Conservation (phyloP, 2,888 invertebrate genomes). For the Tuberolachnus salignus region DNA sequence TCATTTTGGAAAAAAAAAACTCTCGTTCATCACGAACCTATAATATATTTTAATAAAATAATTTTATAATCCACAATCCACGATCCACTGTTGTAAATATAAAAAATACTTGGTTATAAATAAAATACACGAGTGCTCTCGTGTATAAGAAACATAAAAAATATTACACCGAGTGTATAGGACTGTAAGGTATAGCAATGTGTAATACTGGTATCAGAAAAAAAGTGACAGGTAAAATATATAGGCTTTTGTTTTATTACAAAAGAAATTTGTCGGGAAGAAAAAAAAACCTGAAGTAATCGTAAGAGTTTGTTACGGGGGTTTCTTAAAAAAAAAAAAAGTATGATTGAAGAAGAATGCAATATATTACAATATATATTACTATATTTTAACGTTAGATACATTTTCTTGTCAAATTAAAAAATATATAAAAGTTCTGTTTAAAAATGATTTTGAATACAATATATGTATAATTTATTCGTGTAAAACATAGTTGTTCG, state of each 20-base stretch:
- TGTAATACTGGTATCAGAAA: background rate
- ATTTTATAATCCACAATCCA: no score
- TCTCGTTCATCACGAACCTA: no score
- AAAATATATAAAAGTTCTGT: slow-evolving; percentile 6
- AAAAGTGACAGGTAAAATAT: slow-evolving; percentile 37
- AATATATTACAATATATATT: slow-evolving; percentile 20
- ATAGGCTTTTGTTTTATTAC: slow-evolving; percentile 34
- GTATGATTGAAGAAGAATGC: slow-evolving; percentile 29
- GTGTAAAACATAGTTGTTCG: background rate
- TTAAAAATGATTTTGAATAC: slow-evolving; percentile 16
- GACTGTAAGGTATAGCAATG: background rate
- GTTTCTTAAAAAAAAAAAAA: slow-evolving; percentile 11
- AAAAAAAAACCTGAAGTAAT: slow-evolving; percentile 24
- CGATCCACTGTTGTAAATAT: no score
- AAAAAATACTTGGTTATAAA: no score
- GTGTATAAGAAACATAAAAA: background rate
- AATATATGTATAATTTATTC: slow-evolving; percentile 26
- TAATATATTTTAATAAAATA: no score
- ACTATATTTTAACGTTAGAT: slow-evolving; percentile 2
- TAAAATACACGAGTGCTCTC: background rate
- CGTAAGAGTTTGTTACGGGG: background rate
- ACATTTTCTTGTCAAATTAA: slow-evolving; percentile 30
- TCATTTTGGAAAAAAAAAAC: no score
- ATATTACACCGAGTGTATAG: background rate
- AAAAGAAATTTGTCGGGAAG: slow-evolving; percentile 22